Evolutionary conservation across 2,888 invertebrate species (phyloP).

Genomic region (Rhimphoctona megacephalus): DNA sequence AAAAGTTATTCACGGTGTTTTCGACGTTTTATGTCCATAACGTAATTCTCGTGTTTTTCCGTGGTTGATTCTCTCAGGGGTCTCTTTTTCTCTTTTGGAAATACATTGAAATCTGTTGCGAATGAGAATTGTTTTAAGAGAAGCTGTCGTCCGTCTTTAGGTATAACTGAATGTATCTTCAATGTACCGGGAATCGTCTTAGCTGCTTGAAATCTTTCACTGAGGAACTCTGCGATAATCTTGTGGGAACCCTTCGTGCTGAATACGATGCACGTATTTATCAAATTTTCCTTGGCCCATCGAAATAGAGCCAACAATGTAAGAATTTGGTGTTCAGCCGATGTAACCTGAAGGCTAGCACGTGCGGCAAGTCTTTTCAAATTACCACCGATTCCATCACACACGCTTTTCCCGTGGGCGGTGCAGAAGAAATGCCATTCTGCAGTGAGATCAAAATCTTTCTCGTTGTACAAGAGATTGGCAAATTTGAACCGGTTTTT

Average conservation of each 20-base stretch:
- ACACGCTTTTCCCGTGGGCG: conserved; percentile 72
- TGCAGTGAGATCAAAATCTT: conserved; percentile 62
- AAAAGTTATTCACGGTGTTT: background rate
- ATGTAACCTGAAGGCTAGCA: conserved; percentile 45
- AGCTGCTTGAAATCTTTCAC: conserved; percentile 26
- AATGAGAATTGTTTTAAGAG: conserved; percentile 9
- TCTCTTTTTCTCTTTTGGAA: conserved; percentile 22
- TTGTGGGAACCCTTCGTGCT: conserved; percentile 7
- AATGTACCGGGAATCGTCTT: conserved; percentile 27
- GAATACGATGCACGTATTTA: background rate
- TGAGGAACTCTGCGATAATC: background rate
- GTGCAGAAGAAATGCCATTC: conserved; percentile 75
- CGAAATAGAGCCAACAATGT: conserved; percentile 11
- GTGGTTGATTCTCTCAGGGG: background rate
- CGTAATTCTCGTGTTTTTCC: background rate
- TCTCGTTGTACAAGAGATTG: conserved; percentile 37
- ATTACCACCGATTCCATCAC: conserved; percentile 73
- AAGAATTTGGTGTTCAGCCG: conserved; percentile 40
- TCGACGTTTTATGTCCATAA: background rate
- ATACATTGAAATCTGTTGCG: conserved; percentile 13
- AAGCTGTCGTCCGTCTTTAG: conserved; percentile 21
- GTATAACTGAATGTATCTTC: conserved; percentile 23
- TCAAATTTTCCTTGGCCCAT: conserved; percentile 31
- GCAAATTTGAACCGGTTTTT: conserved; percentile 28
- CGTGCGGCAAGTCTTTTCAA: conserved; percentile 64